A percentile compares a stretch with the other conserved stretches of the same genome.
These are phyloP conservation scores for Bubo bubo DNA, from an alignment of 2,113 vertebrate species.

Conservation along the genomic window DNA sequence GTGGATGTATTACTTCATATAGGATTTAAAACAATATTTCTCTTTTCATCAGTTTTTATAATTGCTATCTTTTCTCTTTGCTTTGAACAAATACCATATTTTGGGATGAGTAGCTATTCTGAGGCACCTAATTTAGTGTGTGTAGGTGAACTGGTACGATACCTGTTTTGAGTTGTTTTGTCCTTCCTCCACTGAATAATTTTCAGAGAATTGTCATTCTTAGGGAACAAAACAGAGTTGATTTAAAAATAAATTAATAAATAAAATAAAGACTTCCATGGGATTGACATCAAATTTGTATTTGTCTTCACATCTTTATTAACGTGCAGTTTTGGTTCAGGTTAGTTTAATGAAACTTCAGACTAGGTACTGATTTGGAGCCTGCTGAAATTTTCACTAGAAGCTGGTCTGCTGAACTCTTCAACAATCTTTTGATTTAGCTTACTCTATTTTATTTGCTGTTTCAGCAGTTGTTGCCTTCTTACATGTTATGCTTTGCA, in stretches of 20 bases:
- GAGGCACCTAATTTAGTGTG: neutral
- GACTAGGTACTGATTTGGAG: neutral
- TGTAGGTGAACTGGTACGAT: neutral
- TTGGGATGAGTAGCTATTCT: neutral
- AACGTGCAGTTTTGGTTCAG: neutral
- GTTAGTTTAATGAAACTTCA: neutral
- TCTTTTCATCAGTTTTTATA: neutral
- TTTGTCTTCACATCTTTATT: neutral
- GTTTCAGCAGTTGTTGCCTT: neutral
- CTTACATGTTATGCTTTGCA: neutral
- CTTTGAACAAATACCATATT: neutral
- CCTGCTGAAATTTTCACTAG: neutral
- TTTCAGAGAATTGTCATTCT: neutral
- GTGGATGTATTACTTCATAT: neutral
- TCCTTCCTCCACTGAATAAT: neutral
- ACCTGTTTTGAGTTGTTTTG: neutral
- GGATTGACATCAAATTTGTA: neutral
- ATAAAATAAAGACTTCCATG: neutral
- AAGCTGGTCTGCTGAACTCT: neutral
- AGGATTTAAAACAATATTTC: neutral
- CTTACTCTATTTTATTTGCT: neutral
- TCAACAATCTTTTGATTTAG: neutral
- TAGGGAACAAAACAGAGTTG: neutral
- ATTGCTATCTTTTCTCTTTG: neutral
- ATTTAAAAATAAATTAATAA: neutral